These are phyloP conservation scores for Macroteleia sp. DNA, from an alignment of 2,888 invertebrate genomes.

Conservation along the genomic window DNA sequence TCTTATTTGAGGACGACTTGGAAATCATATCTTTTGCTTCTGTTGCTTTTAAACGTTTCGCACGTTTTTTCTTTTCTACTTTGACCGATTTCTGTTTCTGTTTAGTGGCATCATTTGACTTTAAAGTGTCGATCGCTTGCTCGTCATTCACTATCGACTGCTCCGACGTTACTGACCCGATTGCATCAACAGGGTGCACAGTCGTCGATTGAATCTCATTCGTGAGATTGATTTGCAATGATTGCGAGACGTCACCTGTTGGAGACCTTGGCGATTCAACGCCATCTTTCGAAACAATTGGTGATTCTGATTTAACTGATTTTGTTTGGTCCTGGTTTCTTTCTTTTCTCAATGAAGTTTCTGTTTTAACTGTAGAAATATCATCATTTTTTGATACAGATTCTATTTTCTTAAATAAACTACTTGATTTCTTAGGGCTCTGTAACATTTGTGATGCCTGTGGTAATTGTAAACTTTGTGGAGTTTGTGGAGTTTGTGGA, in stretches of 20 bases:
- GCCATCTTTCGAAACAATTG: slow-evolving; percentile 26
- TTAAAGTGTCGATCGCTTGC: not conserved
- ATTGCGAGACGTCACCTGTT: slow-evolving; percentile 46
- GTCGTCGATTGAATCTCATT: slow-evolving; percentile 32
- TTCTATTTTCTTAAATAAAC: slow-evolving; percentile 15
- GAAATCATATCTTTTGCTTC: slow-evolving; percentile 48
- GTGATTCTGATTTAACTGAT: slow-evolving; percentile 3
- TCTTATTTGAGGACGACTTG: slow-evolving; percentile 55
- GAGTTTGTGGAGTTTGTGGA: not conserved
- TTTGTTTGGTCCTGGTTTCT: slow-evolving; percentile 2
- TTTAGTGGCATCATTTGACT: slow-evolving; percentile 37
- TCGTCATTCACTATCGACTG: slow-evolving; percentile 29
- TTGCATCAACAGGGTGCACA: slow-evolving; percentile 34
- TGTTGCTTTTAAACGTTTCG: slow-evolving; percentile 29
- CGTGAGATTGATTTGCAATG: slow-evolving; percentile 55
- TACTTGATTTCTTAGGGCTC: not conserved
- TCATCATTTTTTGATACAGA: not conserved
- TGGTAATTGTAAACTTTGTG: not conserved
- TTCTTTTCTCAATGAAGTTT: not conserved
- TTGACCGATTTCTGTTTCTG: slow-evolving; percentile 28
- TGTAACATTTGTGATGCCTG: not conserved
- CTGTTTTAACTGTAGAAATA: not conserved
- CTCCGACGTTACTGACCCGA: slow-evolving; percentile 57
- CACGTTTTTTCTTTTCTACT: slow-evolving; percentile 38
- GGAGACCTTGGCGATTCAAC: slow-evolving; percentile 42